Conservation (phyloP, 2,113 vertebrate species). For the Thamnophis sirtalis region DNA sequence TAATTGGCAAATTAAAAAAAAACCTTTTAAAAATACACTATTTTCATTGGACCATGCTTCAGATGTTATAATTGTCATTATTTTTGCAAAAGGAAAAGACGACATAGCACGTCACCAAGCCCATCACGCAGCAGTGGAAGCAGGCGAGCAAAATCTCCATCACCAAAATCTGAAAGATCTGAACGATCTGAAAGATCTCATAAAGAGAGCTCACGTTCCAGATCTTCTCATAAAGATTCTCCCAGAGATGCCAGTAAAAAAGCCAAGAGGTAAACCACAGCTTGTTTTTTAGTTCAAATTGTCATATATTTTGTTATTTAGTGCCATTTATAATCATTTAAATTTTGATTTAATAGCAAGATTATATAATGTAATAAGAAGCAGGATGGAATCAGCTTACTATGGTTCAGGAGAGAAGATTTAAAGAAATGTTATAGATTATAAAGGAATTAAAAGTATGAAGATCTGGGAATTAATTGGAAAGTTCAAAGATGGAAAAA, state of each 20-base stretch:
- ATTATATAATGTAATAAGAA: not conserved
- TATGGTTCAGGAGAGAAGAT: not conserved
- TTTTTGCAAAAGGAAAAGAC: slow-evolving; percentile 78
- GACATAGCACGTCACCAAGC: slow-evolving; percentile 89
- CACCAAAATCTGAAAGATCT: slow-evolving; percentile 87
- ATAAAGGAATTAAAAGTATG: not conserved
- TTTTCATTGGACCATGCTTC: not conserved
- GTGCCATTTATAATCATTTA: not conserved
- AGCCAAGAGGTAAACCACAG: slow-evolving; percentile 81
- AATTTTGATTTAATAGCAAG: not conserved
- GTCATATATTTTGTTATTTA: not conserved
- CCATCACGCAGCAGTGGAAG: slow-evolving; percentile 84
- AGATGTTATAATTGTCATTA: not conserved
- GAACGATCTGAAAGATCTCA: slow-evolving; percentile 89
- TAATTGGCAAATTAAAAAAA: not conserved
- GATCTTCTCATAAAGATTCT: slow-evolving; percentile 90
- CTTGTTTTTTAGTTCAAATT: not conserved
- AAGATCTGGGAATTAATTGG: not conserved
- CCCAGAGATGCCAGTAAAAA: slow-evolving; percentile 91
- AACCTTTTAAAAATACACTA: not conserved
- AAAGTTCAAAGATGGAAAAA: not conserved
- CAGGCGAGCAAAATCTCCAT: slow-evolving; percentile 86
- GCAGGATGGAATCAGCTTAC: not conserved
- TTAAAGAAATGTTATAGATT: not conserved
- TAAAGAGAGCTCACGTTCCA: slow-evolving; percentile 87